A percentile compares a stretch with the other conserved stretches of the same genome.
Evolutionary conservation across 2,113 vertebrate species (phyloP).

Genomic region (Seriola quinqueradiata): DNA sequence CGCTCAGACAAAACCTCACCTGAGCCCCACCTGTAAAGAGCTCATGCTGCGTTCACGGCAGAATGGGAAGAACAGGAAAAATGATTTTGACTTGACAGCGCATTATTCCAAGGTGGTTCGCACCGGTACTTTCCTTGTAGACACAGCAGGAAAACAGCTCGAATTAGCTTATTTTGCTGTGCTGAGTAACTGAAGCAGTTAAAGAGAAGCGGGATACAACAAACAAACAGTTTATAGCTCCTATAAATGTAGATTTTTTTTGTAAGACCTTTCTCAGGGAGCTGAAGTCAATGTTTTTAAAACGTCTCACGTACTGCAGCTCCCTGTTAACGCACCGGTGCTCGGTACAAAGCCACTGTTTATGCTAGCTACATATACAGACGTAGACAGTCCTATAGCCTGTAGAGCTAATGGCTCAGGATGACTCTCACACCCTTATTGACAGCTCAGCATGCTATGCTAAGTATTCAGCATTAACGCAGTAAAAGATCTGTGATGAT

Average conservation of each 20-base stretch:
- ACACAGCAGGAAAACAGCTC: too few relatives aligned
- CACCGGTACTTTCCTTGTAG: neutral
- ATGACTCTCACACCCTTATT: neutral
- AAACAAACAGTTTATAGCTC: neutral
- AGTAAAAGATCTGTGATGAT: neutral
- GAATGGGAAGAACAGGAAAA: neutral
- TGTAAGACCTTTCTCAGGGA: accelerated
- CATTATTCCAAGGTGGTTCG: neutral
- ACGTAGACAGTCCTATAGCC: neutral
- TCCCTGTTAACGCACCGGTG: neutral
- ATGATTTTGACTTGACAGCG: neutral
- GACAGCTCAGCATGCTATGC: neutral
- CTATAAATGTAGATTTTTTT: neutral
- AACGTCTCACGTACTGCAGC: neutral
- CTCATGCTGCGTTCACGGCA: neutral
- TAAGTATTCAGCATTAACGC: neutral
- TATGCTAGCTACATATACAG: neutral
- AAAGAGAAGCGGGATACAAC: neutral
- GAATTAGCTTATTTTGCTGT: too few relatives aligned
- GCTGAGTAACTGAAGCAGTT: neutral
- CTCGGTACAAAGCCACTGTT: neutral
- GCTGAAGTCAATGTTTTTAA: neutral
- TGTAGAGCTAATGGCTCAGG: neutral
- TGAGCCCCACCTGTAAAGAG: neutral
- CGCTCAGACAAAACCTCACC: neutral